These are phyloP conservation scores for Alfaro cultratus DNA, from an alignment of 2,797 vertebrate genomes.

Conservation along the genomic window DNA sequence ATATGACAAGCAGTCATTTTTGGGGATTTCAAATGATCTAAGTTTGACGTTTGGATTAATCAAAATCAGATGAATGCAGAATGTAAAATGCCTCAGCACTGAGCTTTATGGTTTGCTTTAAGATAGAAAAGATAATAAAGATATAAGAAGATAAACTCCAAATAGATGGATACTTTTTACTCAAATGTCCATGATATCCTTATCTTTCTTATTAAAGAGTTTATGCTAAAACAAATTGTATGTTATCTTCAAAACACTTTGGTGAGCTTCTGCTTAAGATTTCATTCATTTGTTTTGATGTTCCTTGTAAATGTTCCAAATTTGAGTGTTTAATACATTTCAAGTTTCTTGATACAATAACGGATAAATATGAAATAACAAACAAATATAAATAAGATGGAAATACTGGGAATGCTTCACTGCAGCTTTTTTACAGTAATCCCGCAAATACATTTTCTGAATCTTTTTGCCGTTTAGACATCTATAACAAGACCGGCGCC, in stretches of 20 bases:
- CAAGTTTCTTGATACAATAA: background rate
- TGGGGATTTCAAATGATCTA: background rate
- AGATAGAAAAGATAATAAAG: background rate
- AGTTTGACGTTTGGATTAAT: background rate
- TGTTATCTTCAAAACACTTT: background rate
- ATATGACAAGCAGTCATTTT: background rate
- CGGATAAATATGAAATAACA: background rate
- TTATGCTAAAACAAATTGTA: background rate
- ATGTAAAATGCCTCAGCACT: background rate
- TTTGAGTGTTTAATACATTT: background rate
- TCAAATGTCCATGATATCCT: background rate
- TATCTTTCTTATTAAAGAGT: background rate
- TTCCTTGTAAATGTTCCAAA: background rate
- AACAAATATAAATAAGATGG: background rate
- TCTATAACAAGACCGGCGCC: slow-evolving; percentile 96
- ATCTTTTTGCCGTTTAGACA: slow-evolving; percentile 81
- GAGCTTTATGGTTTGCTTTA: background rate
- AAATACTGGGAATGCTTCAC: background rate
- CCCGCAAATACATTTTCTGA: background rate
- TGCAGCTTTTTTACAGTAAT: background rate
- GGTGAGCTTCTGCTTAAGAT: background rate
- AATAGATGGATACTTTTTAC: background rate
- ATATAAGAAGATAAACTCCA: background rate
- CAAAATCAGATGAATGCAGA: background rate
- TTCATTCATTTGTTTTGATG: background rate